Base-by-base conservation (phyloP, 2,797 vertebrate species). In the Clarias platycephalus region DNA sequence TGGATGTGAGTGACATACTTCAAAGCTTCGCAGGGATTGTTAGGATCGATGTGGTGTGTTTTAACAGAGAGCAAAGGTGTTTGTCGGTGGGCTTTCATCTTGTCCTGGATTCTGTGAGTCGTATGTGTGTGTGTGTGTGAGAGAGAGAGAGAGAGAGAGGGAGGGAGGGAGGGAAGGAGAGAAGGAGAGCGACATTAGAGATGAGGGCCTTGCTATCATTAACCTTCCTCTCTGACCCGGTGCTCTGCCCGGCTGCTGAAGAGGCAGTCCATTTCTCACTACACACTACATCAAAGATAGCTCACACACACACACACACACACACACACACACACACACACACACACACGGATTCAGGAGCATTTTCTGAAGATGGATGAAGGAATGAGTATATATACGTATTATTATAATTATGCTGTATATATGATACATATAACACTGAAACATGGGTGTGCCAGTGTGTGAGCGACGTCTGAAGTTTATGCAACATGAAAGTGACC, bases 151-250 rank as follows among this genome's bases (percentile, higher is more conserved):
- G 63, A 3, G 12, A 4, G 60, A 10, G 62, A 63, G 62, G 26
- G 63, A 66, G 63, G 31, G 63, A 66, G 63, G 16, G 18, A 68
- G 31, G 10, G 67, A 24, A 20, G 22, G 68, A 71, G 67, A 70
- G 68, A 10, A 44, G 18, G 71, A 74, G 44, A 53, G n/a, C 4
- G 87, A 89, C 84, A 72, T 76, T 68, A 63, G 60, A 82, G 86
- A 87, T 83, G 67, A 85, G 88, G 84, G 70, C 86, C 78, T 75
- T 84, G 74, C 86, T 82, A 79, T 88, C 88, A 60, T 89, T 91
- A 90, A 89, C 86, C 76, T 82, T 34, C 3, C 86, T 82, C 71
- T 84, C 82, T 88, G 89, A 90, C 89, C 86, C 67, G 66, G 83
- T 90, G 75, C 90, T 80, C 82, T 83, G 37, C 70, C 49, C 83